These are phyloP conservation scores for Terrapene triunguis DNA, from an alignment of 2,113 vertebrate genomes.

Conservation along the genomic window DNA sequence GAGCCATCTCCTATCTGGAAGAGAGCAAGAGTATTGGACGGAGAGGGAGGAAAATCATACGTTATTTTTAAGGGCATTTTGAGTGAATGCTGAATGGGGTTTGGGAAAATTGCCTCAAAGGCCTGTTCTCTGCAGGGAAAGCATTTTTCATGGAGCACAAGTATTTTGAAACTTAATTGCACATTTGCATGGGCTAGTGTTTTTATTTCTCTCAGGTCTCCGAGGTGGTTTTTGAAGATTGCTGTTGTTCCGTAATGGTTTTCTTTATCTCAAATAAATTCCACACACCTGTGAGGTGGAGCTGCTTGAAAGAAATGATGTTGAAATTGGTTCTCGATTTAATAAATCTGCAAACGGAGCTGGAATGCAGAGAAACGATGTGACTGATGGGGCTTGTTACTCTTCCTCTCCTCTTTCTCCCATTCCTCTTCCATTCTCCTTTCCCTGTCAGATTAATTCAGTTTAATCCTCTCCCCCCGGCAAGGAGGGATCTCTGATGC, in stretches of 20 bases:
- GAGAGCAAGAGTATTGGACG: conserved; percentile 26
- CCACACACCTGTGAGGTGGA: conserved; percentile 79
- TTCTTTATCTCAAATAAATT: conserved; percentile 82
- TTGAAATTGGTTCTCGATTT: conserved; percentile 74
- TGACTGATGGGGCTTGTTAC: background rate
- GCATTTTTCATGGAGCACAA: conserved; percentile 74
- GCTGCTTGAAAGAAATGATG: conserved; percentile 75
- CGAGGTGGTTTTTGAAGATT: conserved; percentile 83
- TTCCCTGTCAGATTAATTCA: background rate
- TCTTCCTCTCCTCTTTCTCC: background rate
- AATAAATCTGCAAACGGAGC: conserved; percentile 76
- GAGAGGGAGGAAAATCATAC: conserved; percentile 61
- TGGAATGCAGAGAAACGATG: conserved; percentile 44
- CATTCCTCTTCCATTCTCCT: background rate
- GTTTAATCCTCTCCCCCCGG: background rate
- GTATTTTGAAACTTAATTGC: conserved; percentile 84
- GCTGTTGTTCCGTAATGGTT: conserved; percentile 76
- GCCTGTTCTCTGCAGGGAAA: conserved; percentile 75
- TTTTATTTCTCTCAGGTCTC: conserved; percentile 82
- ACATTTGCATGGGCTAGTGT: conserved; percentile 80
- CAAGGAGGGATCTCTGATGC: accelerated
- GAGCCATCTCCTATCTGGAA: conserved; percentile 60
- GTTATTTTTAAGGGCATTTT: conserved; percentile 80
- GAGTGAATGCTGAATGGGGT: conserved; percentile 77
- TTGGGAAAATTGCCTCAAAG: conserved; percentile 83